Evolutionary conservation across 2,888 invertebrate species (phyloP), one percentile per base, ranked within the genome.

Genomic region (Baccha elongata): DNA sequence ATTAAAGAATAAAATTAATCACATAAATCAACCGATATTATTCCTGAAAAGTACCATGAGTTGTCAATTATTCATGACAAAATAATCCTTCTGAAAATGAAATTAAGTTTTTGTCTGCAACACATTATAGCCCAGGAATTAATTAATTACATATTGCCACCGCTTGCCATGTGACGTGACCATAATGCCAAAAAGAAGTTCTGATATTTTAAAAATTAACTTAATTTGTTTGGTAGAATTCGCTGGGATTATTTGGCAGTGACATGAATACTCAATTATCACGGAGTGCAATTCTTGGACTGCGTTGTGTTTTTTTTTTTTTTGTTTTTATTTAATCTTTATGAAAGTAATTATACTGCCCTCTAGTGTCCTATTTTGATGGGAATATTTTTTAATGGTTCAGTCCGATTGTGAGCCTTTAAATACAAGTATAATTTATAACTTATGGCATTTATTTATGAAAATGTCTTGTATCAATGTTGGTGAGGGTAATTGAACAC

Each of bases 221-320:
- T 50, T 29, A 29, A 29, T 50, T 50, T 29, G 29, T 50, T 50
- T 29, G 50, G 15, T 10, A 29, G 50, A 50, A 50, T 29, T 50
- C 29, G 29, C 26, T 29, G 50, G 29, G 29, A 50, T 48, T 26
- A 26, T 48, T 13, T 48, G 48, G 48, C 13, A 48, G 10, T 50
- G 29, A 50, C 50, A 50, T 29, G 29, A 50, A 50, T 50, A 50
- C 29, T 50, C 26, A 50, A 50, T 29, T 50, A 50, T 29, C 29
- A 8, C 4, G 3, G 10, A 50, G 50, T 17, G 26, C 26, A 13
- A 50, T 50, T 50, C 50, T 50, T 50, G 50, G 26, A 50, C 10
- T 19, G 19, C 10, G 42, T 42, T 42, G n/a, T 8, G 3, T 5
- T 11, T 11, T 2, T 50, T 8, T 15, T 2, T 11, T 1, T 48